phyloP scores from a whole-genome alignment of 2,797 vertebrate species.

The Acestrorhynchus altus region DNA sequence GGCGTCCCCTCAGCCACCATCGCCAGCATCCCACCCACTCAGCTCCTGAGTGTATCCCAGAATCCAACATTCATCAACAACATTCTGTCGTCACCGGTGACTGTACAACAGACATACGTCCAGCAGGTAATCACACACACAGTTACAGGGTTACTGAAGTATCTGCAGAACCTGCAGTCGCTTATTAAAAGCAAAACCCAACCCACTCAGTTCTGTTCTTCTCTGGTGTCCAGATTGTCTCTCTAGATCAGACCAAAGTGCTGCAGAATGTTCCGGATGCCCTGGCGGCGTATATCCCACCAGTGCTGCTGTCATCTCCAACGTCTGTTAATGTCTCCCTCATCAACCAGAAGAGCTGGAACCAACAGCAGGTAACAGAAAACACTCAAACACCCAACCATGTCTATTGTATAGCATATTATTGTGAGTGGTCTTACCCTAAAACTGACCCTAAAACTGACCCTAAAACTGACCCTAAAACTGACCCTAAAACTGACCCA shows the following conservation, averaged over 20 bases:
- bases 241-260: slow-evolving; percentile 53
- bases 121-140: slow-evolving; percentile 61
- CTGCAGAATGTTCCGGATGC: slow-evolving; percentile 68
- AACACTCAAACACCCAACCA: neutral
- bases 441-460: too few species aligned
- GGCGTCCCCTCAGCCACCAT: slow-evolving; percentile 65
- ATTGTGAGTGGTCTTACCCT: too few species aligned
- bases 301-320: slow-evolving; percentile 46
- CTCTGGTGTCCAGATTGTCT: slow-evolving; percentile 63
- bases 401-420: too few species aligned
- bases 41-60: slow-evolving; percentile 53
- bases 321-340: slow-evolving; percentile 37
- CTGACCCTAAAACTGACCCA: too few species aligned
- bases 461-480: too few species aligned
- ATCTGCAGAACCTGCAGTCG: too few species aligned
- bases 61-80: slow-evolving; percentile 65
- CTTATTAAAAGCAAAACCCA: too few species aligned
- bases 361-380: slow-evolving; percentile 64
- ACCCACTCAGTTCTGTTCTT: neutral
- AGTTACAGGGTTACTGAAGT: too few species aligned
- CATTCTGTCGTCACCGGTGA: slow-evolving; percentile 60
- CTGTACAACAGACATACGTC: slow-evolving; percentile 56
- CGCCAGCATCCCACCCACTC: slow-evolving; percentile 45
- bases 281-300: slow-evolving; percentile 67
- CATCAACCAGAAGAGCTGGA: slow-evolving; percentile 69